Evolutionary conservation across 2,113 vertebrate species (phyloP), one percentile per base, ranked within the genome.

Genomic region (Stegastes partitus): DNA sequence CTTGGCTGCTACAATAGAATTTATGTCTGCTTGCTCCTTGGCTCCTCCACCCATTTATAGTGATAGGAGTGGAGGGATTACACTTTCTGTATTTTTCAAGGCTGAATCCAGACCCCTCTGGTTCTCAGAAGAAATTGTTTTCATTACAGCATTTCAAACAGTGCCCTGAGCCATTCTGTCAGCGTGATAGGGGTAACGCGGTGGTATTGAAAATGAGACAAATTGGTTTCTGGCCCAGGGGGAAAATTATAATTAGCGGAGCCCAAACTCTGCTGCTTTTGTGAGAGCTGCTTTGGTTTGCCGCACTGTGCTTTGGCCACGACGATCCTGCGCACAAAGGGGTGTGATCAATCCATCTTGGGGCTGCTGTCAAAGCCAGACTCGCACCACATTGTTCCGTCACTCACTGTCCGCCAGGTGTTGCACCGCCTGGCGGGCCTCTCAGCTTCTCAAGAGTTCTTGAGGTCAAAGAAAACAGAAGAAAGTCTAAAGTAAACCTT

Each of bases 131-230:
- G 57, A 71, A 86, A 85, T 49, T 26, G 74, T 87, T 90, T 85
- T 90, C 81, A 81, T 84, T 80, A 68, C 65, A 73, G 73, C 76
- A 81, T 77, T 83, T 78, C 68, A 83, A 88, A 72, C 68, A 62
- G 58, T 19, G 56, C 78, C 79, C 51, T 9, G 37, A 86, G 83
- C 79, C 26, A 0, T 45, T 73, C 14, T 78, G 74, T 77, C 80
- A 70, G 79, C 0, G 4, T 69, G 84, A 87, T 75, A 59, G 68
- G 74, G 67, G 66, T 66, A 76, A 72, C 63, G 74, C 80, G 59
- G 73, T 81, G 54, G 68, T 76, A 79, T 72, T 89, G 85, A 88
- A 91, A 89, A 88, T 0, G 61, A 91, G 77, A 91, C 83, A 89
- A 89, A 92, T 91, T 89, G 75, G 80, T 82, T 87, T 86, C 44